Conservation (phyloP, 1,140 invertebrate species). For the Aphis gossypii region DNA sequence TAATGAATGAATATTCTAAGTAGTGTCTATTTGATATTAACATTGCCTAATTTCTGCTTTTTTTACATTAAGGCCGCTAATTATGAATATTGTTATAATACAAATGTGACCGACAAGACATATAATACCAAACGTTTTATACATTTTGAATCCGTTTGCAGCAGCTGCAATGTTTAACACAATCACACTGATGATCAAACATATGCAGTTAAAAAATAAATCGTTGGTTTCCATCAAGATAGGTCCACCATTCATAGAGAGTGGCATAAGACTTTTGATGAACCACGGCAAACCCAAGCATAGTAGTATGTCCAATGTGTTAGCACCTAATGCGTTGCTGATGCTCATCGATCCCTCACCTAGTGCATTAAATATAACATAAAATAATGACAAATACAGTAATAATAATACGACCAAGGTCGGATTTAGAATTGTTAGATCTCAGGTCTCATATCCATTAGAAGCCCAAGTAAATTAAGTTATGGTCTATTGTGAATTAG, state of each 20-base stretch:
- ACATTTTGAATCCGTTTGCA: slow-evolving; percentile 60
- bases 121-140: slow-evolving; percentile 60
- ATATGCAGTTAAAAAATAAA: slow-evolving; percentile 61
- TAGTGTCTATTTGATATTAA: not conserved
- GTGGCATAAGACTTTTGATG: slow-evolving; percentile 73
- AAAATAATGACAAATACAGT: not conserved
- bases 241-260: slow-evolving; percentile 62
- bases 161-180: slow-evolving; percentile 61
- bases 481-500: too few species aligned
- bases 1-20: not conserved
- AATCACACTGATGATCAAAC: slow-evolving; percentile 61
- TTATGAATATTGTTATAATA: slow-evolving; percentile 61
- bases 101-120: slow-evolving; percentile 61
- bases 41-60: not conserved
- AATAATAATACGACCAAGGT: not conserved
- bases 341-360: slow-evolving; percentile 85
- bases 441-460: too few species aligned
- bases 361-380: slow-evolving; percentile 63
- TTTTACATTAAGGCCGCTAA: slow-evolving; percentile 60
- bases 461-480: too few species aligned
- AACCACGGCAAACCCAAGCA: slow-evolving; percentile 87
- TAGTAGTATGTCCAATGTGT: slow-evolving; percentile 84
- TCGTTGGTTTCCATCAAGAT: slow-evolving; percentile 60
- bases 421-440: too few species aligned
- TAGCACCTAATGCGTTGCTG: slow-evolving; percentile 83